Evolutionary conservation across 2,888 invertebrate species (phyloP), one percentile per base, ranked within the genome.

Genomic region (Drosophila meridiana): DNA sequence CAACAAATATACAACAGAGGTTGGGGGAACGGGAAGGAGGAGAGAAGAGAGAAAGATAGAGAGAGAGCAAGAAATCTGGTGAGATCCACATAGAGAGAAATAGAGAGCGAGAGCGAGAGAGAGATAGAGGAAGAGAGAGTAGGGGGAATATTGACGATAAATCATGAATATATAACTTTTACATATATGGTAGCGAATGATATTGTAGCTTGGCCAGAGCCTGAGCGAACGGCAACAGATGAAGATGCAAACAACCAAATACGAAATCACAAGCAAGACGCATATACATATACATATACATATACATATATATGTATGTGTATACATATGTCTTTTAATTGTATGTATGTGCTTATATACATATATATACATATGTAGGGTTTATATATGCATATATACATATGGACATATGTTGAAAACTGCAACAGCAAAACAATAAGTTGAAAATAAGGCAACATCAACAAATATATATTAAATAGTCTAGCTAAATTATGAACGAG

Each of bases 401-500:
- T 34, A 34, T 11, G 34, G 36, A 9, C 34, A 52, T 34, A 20
- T 52, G 34, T 42, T 32, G 56, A 79, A 73, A 78, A 76, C 62
- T 83, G 86, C 64, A 85, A 86, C 70, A 55, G 76, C 74, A 83
- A 83, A 87, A 87, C 87, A 84, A 84, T 87, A 84, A 87, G 84
- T 84, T 83, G 84, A 47, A 84, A 84, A 80, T 78, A 84, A 80
- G 80, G 69, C 82, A 74, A 72, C 80, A 76, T 76, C 81, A 20
- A 20, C 76, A 78, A 36, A 55, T 78, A 76, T 78, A 73, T 78
- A 78, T 73, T 80, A 74, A 84, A 74, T 84, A 84, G 78, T 80
- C 43, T 78, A 78, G 78, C 66, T 78, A 78, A 78, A 78, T 78
- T 75, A 75, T 82, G 36, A 73, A 65, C 40, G 61, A 52, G 34